A percentile compares a stretch with the other conserved stretches of the same genome.
These are phyloP conservation scores for Spicauda simplicius DNA, from an alignment of 2,888 invertebrate genomes.

Conservation along the genomic window DNA sequence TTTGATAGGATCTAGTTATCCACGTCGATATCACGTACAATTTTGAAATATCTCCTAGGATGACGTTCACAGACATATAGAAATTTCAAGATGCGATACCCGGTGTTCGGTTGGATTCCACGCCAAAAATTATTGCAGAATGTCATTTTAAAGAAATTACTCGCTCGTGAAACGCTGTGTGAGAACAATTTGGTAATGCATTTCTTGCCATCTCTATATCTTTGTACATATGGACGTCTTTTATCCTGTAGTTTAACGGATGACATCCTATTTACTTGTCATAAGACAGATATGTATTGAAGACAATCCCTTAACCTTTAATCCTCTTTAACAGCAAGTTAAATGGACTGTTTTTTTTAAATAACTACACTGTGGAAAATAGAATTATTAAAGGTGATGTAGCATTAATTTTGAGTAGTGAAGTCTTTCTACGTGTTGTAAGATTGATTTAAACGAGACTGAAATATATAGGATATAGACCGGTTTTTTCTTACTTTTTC, in stretches of 20 bases:
- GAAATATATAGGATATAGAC: no score
- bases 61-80: constrained; percentile 13
- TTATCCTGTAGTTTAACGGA: not conserved
- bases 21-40: constrained; percentile 17
- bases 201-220: constrained; percentile 55
- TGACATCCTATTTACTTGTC: not conserved
- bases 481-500: no score
- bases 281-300: not conserved
- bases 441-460: no score
- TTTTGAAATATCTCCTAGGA: constrained; percentile 18
- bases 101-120: constrained; percentile 36
- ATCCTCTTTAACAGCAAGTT: no score
- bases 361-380: no score
- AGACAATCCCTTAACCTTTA: no score
- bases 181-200: constrained; percentile 75
- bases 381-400: no score
- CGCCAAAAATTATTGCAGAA: constrained; percentile 52
- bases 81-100: constrained; percentile 20
- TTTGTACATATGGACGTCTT: constrained; percentile 1
- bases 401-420: no score
- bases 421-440: no score
- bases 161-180: constrained; percentile 58
- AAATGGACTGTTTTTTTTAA: no score
- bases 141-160: constrained; percentile 59
- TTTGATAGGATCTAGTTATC: constrained; percentile 14